Evolutionary conservation across 2,888 invertebrate species (phyloP).

Genomic region (Leuctra nigra): DNA sequence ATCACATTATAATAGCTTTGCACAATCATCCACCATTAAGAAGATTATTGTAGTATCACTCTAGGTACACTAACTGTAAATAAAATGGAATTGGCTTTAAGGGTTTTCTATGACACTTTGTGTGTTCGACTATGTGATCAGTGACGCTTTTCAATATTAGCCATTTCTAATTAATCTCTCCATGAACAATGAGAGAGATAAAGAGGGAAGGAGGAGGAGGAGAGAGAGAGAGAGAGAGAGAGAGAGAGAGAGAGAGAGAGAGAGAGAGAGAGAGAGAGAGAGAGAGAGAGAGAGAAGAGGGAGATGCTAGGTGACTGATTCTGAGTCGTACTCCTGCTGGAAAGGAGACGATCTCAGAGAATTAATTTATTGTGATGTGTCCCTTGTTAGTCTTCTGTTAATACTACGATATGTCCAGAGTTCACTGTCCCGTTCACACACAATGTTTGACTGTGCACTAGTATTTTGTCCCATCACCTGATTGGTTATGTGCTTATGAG

Average conservation of each 20-base stretch:
- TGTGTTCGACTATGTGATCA: no score
- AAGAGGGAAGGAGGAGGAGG: not conserved
- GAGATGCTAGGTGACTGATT: not conserved
- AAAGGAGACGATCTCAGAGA: not conserved
- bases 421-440: not conserved
- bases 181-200: not conserved
- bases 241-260: not conserved
- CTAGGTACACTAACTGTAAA: no score
- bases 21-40: no score
- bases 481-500: not conserved
- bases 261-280: not conserved
- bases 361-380: no score
- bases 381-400: no score
- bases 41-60: no score
- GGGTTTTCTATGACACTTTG: no score
- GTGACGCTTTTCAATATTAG: not conserved
- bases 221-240: not conserved
- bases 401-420: no score
- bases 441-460: not conserved
- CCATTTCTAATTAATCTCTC: not conserved
- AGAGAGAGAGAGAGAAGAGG: not conserved
- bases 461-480: not conserved
- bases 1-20: no score
- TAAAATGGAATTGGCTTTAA: no score
- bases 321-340: conserved; percentile 6